Evolutionary conservation across 1,140 invertebrate species (phyloP).

Genomic region (Stenopsyche tienmushanensis): DNA sequence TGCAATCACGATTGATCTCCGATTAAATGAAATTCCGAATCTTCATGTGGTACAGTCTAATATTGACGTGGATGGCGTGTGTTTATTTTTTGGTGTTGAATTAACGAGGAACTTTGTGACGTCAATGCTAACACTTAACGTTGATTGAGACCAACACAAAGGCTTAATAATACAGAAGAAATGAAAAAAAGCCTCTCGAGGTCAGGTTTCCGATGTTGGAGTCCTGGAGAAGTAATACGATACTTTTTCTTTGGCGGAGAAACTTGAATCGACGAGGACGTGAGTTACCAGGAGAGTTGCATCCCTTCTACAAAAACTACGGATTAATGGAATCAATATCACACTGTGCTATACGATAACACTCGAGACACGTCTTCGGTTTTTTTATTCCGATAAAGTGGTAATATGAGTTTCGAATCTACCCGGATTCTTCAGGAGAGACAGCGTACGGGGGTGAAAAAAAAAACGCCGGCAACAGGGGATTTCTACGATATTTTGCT

Average conservation of each 20-base stretch:
- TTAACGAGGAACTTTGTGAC: no score
- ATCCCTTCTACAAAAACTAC: neutral
- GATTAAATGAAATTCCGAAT: no score
- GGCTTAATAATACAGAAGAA: neutral
- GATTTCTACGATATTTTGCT: no score
- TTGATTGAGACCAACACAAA: neutral
- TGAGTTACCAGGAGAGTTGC: neutral
- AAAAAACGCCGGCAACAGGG: no score
- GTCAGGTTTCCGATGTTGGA: neutral
- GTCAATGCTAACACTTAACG: no score
- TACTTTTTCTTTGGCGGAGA: neutral
- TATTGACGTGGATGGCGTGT: no score
- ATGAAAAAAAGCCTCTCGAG: neutral
- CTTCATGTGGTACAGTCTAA: no score
- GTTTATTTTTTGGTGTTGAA: no score
- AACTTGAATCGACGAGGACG: neutral
- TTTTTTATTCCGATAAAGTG: neutral
- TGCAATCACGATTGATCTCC: no score
- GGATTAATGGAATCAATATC: constrained; percentile 12
- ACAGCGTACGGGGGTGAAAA: no score
- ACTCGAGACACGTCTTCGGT: neutral
- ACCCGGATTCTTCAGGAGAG: no score
- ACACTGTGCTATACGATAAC: neutral
- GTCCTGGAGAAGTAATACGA: neutral
- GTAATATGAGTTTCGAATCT: neutral